Conservation (phyloP, 2,888 invertebrate species). For the Limenitis camilla region DNA sequence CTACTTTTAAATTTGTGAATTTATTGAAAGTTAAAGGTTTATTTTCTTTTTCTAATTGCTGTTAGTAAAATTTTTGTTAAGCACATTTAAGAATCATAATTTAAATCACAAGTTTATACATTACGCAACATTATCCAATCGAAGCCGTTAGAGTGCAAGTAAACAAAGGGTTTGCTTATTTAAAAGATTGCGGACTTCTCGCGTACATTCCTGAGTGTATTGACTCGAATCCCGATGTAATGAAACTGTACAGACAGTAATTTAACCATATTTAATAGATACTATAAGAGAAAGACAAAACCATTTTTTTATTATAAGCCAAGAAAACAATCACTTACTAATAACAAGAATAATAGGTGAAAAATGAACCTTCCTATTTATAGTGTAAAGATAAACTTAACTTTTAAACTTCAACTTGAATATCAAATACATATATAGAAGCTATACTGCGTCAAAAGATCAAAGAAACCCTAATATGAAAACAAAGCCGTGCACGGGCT, state of each 20-base stretch:
- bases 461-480: too few relatives aligned
- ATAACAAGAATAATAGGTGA: too few relatives aligned
- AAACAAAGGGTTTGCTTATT: conserved; percentile 18
- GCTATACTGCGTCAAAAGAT: too few relatives aligned
- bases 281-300: conserved; percentile 9
- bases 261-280: conserved; percentile 36
- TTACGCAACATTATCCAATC: conserved; percentile 14
- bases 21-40: too few relatives aligned
- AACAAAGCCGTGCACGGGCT: too few relatives aligned
- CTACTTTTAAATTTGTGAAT: too few relatives aligned
- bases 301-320: too few relatives aligned
- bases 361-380: too few relatives aligned
- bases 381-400: too few relatives aligned
- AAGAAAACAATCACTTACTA: too few relatives aligned
- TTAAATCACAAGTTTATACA: background rate
- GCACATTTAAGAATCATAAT: background rate
- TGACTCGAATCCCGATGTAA: conserved; percentile 42
- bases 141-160: conserved; percentile 18
- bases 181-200: conserved; percentile 23
- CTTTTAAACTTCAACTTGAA: too few relatives aligned
- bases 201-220: conserved; percentile 57
- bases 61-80: background rate
- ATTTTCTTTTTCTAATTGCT: background rate
- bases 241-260: conserved; percentile 29
- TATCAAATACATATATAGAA: too few relatives aligned